These are phyloP conservation scores for Caenorhabditis sp. DNA, from an alignment of 2,888 invertebrate genomes.

Conservation along the genomic window DNA sequence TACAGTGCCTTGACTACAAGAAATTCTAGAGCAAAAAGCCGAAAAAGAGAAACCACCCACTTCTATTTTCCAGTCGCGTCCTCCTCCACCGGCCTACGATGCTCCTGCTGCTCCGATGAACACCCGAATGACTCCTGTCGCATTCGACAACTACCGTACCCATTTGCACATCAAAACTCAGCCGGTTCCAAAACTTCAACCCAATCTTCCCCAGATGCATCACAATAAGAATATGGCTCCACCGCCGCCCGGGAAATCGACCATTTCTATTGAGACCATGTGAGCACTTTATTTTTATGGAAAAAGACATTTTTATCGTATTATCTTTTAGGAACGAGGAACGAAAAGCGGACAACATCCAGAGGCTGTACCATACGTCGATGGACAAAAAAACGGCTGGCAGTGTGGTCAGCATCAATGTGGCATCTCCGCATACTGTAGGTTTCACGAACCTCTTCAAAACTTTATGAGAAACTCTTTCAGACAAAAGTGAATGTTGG, in stretches of 20 bases:
- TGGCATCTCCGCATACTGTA: slow-evolving; percentile 62
- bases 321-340: slow-evolving; percentile 53
- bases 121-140: slow-evolving; percentile 55
- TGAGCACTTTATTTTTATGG: slow-evolving; percentile 11
- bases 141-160: slow-evolving; percentile 54
- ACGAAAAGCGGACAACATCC: slow-evolving; percentile 49
- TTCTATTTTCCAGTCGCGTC: slow-evolving; percentile 48
- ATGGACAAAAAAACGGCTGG: slow-evolving; percentile 53
- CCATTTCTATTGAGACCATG: slow-evolving; percentile 60
- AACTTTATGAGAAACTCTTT: slow-evolving; percentile 2
- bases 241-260: slow-evolving; percentile 50
- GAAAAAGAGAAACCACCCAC: not conserved
- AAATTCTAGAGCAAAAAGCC: too few relatives aligned
- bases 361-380: slow-evolving; percentile 59
- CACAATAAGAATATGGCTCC: slow-evolving; percentile 61
- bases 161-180: slow-evolving; percentile 61
- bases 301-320: too few relatives aligned
- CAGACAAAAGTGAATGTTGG: slow-evolving; percentile 63
- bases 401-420: slow-evolving; percentile 63
- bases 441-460: not conserved
- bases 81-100: slow-evolving; percentile 65
- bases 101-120: slow-evolving; percentile 46
- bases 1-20: too few relatives aligned
- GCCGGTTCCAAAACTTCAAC: slow-evolving; percentile 16
- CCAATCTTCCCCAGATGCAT: slow-evolving; percentile 5